phyloP scores from a whole-genome alignment of 2,888 invertebrate species.

The Scaptomyza tumidula region DNA sequence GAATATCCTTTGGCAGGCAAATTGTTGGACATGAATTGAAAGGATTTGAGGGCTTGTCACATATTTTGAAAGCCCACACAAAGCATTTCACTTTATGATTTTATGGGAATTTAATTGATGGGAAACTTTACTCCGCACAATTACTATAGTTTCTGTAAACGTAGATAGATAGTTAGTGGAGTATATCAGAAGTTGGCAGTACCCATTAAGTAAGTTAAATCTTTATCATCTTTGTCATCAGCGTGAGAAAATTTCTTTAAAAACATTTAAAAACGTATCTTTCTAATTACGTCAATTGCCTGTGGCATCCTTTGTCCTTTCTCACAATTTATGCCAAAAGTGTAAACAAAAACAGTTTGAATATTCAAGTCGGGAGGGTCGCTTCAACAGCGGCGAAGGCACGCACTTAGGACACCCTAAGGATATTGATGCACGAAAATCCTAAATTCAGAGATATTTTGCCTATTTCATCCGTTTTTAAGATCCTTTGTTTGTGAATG shows the following conservation, averaged over 20 bases:
- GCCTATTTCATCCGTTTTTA: conserved; percentile 52
- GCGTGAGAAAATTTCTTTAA: conserved; percentile 50
- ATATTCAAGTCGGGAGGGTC: conserved; percentile 43
- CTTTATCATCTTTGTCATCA: conserved; percentile 12
- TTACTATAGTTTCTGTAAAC: neutral
- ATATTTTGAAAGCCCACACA: conserved; percentile 19
- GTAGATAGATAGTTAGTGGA: neutral
- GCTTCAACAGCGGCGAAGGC: conserved; percentile 2
- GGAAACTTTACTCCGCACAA: neutral
- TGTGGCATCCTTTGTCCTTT: conserved; percentile 35
- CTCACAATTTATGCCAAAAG: conserved; percentile 56
- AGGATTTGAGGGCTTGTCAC: neutral
- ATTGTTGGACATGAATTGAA: no score
- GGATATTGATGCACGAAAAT: conserved; percentile 1
- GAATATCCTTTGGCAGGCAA: conserved; percentile 16
- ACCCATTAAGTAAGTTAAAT: neutral
- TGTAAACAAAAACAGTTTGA: conserved; percentile 50
- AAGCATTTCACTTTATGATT: conserved; percentile 7
- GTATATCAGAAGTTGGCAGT: neutral
- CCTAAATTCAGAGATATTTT: conserved; percentile 50
- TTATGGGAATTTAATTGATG: conserved; percentile 52
- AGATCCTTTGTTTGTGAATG: conserved; percentile 51
- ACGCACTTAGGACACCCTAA: conserved; percentile 32
- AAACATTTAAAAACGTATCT: conserved; percentile 22
- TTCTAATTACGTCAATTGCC: conserved; percentile 55